Evolutionary conservation across 2,797 vertebrate genomes (phyloP).

Genomic region (Poecilia velifera): DNA sequence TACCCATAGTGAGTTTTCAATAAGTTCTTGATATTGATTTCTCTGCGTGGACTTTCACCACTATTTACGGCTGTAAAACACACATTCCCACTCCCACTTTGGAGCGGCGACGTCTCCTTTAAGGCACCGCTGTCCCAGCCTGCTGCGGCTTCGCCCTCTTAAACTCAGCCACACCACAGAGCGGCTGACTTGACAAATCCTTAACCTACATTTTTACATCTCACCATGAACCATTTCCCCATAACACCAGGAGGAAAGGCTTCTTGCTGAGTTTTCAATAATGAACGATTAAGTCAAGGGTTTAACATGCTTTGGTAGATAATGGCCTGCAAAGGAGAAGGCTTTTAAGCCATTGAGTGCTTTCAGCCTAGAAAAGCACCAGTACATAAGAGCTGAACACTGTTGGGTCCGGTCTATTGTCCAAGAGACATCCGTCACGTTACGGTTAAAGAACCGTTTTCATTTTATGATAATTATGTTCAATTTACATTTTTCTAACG

Average conservation of each 20-base stretch:
- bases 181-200: conserved; percentile 23
- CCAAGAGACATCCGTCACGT: conserved; percentile 4
- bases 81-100: background rate
- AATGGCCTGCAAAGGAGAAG: conserved; percentile 59
- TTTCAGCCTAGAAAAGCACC: conserved; percentile 59
- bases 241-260: conserved; percentile 38
- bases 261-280: conserved; percentile 68
- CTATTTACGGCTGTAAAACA: background rate
- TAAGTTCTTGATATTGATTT: background rate
- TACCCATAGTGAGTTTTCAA: too few species aligned
- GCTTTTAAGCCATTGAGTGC: conserved; percentile 68
- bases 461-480: background rate
- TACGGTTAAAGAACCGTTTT: background rate
- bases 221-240: conserved; percentile 52
- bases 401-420: conserved; percentile 13
- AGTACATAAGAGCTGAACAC: conserved; percentile 38
- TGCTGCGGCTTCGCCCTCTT: background rate
- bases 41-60: background rate
- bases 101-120: background rate
- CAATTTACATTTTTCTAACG: background rate
- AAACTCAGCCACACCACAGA: background rate
- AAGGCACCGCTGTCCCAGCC: background rate
- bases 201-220: conserved; percentile 55
- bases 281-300: conserved; percentile 62
- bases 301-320: conserved; percentile 67